Evolutionary conservation across 2,113 vertebrate genomes (phyloP).

Genomic region (Sturnira hondurensis): DNA sequence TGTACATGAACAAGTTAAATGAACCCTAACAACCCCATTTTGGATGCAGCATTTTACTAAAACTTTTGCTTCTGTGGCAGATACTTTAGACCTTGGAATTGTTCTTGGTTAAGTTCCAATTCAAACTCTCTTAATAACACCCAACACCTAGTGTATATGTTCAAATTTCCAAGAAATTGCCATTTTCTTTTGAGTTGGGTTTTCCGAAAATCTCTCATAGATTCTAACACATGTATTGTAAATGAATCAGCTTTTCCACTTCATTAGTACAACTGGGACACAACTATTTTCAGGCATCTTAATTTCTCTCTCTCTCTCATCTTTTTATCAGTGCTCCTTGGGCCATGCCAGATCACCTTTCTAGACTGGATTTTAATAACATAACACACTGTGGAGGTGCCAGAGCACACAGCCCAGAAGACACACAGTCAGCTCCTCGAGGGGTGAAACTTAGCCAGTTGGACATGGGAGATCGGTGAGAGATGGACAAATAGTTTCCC

Average conservation of each 20-base stretch:
- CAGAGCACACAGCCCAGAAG: not conserved
- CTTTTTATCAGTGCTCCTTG: not conserved
- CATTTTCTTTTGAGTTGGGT: not conserved
- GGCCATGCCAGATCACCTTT: not conserved
- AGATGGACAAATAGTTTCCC: not conserved
- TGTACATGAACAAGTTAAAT: not conserved
- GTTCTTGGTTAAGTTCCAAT: not conserved
- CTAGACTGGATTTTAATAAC: not conserved
- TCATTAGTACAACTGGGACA: not conserved
- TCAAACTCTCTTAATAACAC: constrained; percentile 26
- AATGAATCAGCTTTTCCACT: not conserved
- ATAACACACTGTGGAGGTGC: not conserved
- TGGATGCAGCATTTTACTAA: not conserved
- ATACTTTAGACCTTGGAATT: not conserved
- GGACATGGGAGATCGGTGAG: not conserved
- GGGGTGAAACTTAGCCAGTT: not conserved
- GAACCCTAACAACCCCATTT: not conserved
- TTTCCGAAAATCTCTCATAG: constrained; percentile 20
- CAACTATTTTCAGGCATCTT: not conserved
- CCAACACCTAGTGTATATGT: not conserved
- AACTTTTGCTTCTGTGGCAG: constrained; percentile 2
- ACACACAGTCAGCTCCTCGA: not conserved
- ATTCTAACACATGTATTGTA: not conserved
- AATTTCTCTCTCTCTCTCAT: not conserved
- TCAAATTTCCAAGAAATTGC: constrained; percentile 20